Evolutionary conservation across 2,113 vertebrate species (phyloP), one percentile per base, ranked within the genome.

Genomic region (Drymodes brunneopygia): DNA sequence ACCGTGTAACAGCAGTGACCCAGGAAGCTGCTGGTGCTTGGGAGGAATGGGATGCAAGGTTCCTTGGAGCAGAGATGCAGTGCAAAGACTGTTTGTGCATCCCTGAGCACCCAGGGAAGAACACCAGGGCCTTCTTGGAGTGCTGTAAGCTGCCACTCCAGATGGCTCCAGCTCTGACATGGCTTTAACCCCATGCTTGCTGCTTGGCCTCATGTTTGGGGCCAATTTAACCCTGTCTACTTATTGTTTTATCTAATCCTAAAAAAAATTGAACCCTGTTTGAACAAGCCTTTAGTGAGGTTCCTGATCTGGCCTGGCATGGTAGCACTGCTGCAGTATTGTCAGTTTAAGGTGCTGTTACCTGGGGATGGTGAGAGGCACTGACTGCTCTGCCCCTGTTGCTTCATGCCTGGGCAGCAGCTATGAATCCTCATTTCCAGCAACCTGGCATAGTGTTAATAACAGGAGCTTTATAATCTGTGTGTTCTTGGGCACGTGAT

Each of bases 291-390:
- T 66, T 73, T 58, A 21, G 65, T 29, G 45, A 54, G 56, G 19
- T 78, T 89, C 73, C 38, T 48, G 42, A 18, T 14, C 19, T 58
- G 25, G 28, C 20, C 45, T 62, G 40, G 79, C 61, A 19, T 0
- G 1, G 10, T 35, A 47, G 50, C 19, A 4, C 31, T 58, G 78
- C 78, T 67, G 85, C 36, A 60, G 28, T 18, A 9, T 5, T 11
- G 0, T 25, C 47, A 7, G 0, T 14, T 24, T 13, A 44, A 54
- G 61, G 60, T 4, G 17, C 50, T 38, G 36, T 9, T 50, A 6
- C 0, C 0, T 67, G 61, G 79, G 71, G 42, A 12, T 4, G 5
- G 35, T 12, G 65, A 51, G 79, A 40, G 21, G 45, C 57, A 31
- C 53, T 19, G 53, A 24, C 57, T 33, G 62, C 70, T 79, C 51